Conservation (phyloP, 2,888 invertebrate species). For the Ethmia dodecea region DNA sequence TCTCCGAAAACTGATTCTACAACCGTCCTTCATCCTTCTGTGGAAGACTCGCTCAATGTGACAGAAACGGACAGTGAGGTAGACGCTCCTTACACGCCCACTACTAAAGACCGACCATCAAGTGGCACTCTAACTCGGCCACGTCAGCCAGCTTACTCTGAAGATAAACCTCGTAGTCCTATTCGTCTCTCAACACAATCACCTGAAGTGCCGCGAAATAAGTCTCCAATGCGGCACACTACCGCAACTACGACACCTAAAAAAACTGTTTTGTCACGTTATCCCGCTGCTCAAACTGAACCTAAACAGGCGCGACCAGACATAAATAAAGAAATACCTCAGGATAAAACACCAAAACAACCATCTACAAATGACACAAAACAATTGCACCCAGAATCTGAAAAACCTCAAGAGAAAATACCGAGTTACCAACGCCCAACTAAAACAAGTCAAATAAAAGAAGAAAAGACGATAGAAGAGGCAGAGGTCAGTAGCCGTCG, state of each 20-base stretch:
- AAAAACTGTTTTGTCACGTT: slow-evolving; percentile 34
- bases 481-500: slow-evolving; percentile 67
- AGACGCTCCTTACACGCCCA: slow-evolving; percentile 22
- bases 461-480: slow-evolving; percentile 46
- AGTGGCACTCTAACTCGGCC: slow-evolving; percentile 27
- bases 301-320: slow-evolving; percentile 33
- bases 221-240: slow-evolving; percentile 39
- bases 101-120: slow-evolving; percentile 25
- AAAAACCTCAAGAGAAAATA: slow-evolving; percentile 38
- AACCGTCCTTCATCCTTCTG: slow-evolving; percentile 33
- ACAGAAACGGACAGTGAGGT: slow-evolving; percentile 36
- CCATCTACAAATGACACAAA: neutral
- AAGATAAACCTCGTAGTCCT: slow-evolving; percentile 39
- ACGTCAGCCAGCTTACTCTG: slow-evolving; percentile 17
- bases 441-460: slow-evolving; percentile 57
- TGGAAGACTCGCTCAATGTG: slow-evolving; percentile 34
- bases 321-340: slow-evolving; percentile 22
- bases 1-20: slow-evolving; percentile 42
- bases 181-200: slow-evolving; percentile 33
- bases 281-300: slow-evolving; percentile 36
- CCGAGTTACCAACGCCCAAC: slow-evolving; percentile 58
- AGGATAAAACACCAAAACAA: neutral
- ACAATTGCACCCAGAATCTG: slow-evolving; percentile 24
- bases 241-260: slow-evolving; percentile 35
- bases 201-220: slow-evolving; percentile 39